phyloP scores from a whole-genome alignment of 2,113 vertebrate species.

The Petromus typicus region DNA sequence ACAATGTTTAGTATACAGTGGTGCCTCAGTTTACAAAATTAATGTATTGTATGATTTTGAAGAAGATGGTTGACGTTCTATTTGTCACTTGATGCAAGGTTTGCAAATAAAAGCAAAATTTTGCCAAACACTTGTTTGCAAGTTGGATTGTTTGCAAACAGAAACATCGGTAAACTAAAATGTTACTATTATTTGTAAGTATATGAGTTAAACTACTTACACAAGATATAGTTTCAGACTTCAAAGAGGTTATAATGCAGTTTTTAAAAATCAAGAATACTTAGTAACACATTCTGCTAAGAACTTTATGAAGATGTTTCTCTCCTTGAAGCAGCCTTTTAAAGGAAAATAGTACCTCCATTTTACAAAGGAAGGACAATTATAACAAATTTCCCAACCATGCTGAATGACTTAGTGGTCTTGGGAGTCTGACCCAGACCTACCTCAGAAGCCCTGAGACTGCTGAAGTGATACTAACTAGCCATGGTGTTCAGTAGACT shows the following conservation, averaged over 20 bases:
- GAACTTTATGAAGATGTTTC: neutral
- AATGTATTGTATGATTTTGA: neutral
- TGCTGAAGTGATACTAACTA: neutral
- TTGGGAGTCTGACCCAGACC: neutral
- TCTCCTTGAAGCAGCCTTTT: neutral
- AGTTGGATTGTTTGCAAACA: neutral
- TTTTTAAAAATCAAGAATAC: slow-evolving; percentile 30
- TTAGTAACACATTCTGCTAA: neutral
- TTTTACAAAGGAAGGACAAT: neutral
- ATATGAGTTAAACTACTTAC: neutral
- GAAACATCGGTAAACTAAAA: neutral
- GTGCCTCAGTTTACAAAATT: neutral
- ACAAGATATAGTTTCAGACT: neutral
- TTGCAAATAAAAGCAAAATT: neutral
- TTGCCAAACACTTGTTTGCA: neutral
- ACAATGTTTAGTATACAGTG: neutral
- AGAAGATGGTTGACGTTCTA: neutral
- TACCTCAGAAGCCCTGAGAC: neutral
- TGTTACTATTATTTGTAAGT: neutral
- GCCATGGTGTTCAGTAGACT: neutral
- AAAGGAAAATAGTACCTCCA: neutral
- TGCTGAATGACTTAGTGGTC: neutral
- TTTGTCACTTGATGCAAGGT: neutral
- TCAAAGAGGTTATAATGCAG: neutral
- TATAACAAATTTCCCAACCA: neutral